Evolutionary conservation across 2,113 vertebrate genomes (phyloP), one percentile per base, ranked within the genome.

Genomic region (Tricholaema leucomelas): DNA sequence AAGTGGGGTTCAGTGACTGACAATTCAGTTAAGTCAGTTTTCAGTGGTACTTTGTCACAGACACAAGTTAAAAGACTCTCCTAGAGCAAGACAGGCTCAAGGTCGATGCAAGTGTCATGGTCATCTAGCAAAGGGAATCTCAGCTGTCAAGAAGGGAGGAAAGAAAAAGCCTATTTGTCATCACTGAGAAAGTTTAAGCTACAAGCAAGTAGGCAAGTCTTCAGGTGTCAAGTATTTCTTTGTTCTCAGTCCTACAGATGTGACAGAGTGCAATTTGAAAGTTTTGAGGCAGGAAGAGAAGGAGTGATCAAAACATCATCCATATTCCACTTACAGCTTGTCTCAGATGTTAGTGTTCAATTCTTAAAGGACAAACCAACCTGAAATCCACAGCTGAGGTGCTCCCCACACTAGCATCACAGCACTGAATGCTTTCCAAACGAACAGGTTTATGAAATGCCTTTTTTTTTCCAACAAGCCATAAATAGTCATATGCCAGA

Each of bases 401-500:
- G n/a, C 24, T 67, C 64, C 38, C 11, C 46, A 36, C 33, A n/a
- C 40, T 72, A 79, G 70, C 18, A 71, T 30, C 78, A 55, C 31
- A 28, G 36, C 7, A 56, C 24, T 48, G 73, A 69, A 79, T n/a
- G 16, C 54, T 28, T 59, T 55, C 52, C 38, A 76, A 82, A 91
- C 17, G 8, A 70, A 70, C 52, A 76, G 50, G 64, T 82, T 91
- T 80, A 76, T 35, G n/a, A 94, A 69, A 63, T 1, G 2, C 5
- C 20, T 64, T 80, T 85, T 81, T 35, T 35, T 74, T 21, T n/a
- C n/a, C 92, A 96, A 86, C 48, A 75, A 88, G 61, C 60, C 74
- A 66, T 88, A 95, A 91, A 93, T 38, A 85, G 38, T 56, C 31
- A 42, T 59, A 80, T 77, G 76, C 71, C 67, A 91, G 52, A 91